Evolutionary conservation across 1,140 invertebrate species (phyloP).

Genomic region (Apis laboriosa): DNA sequence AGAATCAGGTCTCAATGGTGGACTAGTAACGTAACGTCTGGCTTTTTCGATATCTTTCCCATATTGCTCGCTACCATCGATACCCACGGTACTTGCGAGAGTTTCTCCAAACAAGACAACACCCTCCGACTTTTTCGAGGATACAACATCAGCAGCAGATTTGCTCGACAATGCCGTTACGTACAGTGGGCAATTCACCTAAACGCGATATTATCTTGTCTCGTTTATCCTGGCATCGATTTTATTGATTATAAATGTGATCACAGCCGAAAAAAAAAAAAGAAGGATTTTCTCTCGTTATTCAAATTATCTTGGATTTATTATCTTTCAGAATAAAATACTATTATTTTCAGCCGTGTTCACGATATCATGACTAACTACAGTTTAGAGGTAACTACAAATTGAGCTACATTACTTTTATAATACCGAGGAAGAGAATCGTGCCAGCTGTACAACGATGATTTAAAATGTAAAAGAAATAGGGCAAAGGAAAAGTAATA

Average conservation of each 20-base stretch:
- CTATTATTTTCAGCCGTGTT: conserved; percentile 33
- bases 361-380: conserved; percentile 11
- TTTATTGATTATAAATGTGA: not conserved
- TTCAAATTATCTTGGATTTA: not conserved
- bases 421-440: conserved; percentile 13
- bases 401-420: not conserved
- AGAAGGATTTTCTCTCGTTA: not conserved
- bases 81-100: conserved; percentile 87
- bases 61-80: conserved; percentile 82
- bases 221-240: conserved; percentile 15
- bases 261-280: not conserved
- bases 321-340: not conserved
- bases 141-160: conserved; percentile 85
- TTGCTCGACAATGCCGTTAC: conserved; percentile 89
- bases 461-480: conserved; percentile 30
- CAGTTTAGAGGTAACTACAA: not conserved
- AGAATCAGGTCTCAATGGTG: conserved; percentile 90
- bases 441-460: conserved; percentile 39
- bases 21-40: conserved; percentile 84
- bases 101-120: conserved; percentile 89
- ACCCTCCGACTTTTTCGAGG: conserved; percentile 80
- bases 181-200: conserved; percentile 89
- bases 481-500: conserved; percentile 34
- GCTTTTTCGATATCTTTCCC: conserved; percentile 75
- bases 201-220: conserved; percentile 65